Evolutionary conservation across 2,113 vertebrate genomes (phyloP), one percentile per base, ranked within the genome.

Genomic region (Hyla sarda): DNA sequence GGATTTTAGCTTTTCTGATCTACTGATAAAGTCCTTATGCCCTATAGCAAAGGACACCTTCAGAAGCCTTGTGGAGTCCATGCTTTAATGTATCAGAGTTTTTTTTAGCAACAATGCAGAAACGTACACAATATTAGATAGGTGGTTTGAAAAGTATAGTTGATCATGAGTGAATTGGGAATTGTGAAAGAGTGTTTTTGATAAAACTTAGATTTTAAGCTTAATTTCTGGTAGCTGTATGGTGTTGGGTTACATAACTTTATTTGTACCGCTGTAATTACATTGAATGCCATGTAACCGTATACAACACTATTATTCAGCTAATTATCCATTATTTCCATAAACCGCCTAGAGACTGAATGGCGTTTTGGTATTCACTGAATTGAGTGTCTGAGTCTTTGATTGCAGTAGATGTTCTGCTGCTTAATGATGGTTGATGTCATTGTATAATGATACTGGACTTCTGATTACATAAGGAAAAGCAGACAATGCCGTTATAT

Each of bases 241-340:
- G 7, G n/a, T 54, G 48, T 54, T 3, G 4, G 1, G n/a, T 74
- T 74, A 25, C 72, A 30, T 30, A 30, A 30, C 47, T 32, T 76
- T 52, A 76, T 76, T 76, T 52, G 74, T 21, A 76, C 74, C 30
- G 48, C 32, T 54, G 25, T 32, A 52, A 76, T 52, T 30, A 54
- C 16, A 54, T 21, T 54, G 17, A 52, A 76, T 76, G 9, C 47
- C n/a, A 52, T 76, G 74, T 76, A 76, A 76, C 74, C 19, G 48
- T 76, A 76, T 77, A 77, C 74, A 77, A 48, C 48, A 30, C 48
- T 77, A 23, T 54, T 54, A 77, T 54, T 77, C 48, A 21, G 48
- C 25, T 54, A 54, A 77, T 77, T 77, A 54, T 8, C 25, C n/a
- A 77, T 77, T 52, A 77, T 54, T 17, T 77, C 74, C 48, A 30